Evolutionary conservation across 2,888 invertebrate genomes (phyloP).

Genomic region (Eledone cirrhosa): DNA sequence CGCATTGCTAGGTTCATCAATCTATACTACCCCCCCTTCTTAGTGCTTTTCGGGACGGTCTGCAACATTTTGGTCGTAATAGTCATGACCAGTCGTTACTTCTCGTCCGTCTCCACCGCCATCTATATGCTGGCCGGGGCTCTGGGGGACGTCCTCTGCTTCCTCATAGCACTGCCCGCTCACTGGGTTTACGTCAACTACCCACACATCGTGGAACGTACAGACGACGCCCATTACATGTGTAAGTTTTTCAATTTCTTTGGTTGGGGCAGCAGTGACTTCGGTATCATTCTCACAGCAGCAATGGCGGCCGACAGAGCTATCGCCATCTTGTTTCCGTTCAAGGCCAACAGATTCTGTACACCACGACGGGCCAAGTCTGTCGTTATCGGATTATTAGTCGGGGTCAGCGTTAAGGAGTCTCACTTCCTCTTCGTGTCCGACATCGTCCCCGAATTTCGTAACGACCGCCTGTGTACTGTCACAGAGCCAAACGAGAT

Average conservation of each 20-base stretch:
- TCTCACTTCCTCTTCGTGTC: constrained; percentile 39
- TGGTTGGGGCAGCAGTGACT: constrained; percentile 51
- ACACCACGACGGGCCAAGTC: constrained; percentile 41
- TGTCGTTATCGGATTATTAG: constrained; percentile 23
- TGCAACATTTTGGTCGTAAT: constrained; percentile 46
- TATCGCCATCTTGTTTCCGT: constrained; percentile 47
- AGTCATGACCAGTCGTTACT: constrained; percentile 52
- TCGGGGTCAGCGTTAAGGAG: constrained; percentile 31
- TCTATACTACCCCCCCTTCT: constrained; percentile 45
- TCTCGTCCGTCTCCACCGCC: constrained; percentile 49
- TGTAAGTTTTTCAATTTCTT: constrained; percentile 56
- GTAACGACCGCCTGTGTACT: constrained; percentile 44
- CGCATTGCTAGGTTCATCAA: constrained; percentile 39
- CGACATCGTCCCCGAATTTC: constrained; percentile 32
- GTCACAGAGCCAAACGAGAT: constrained; percentile 33
- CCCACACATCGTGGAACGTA: constrained; percentile 41
- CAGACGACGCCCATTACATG: constrained; percentile 42
- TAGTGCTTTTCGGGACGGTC: constrained; percentile 48
- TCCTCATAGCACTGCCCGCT: constrained; percentile 44
- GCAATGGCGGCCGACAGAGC: constrained; percentile 54
- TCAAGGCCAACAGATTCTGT: constrained; percentile 41
- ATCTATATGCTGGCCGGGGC: constrained; percentile 50
- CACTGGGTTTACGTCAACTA: constrained; percentile 55
- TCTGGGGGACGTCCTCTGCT: constrained; percentile 44
- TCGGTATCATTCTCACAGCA: constrained; percentile 48